These are phyloP conservation scores for Pseudolycoriella hygida DNA, from an alignment of 2,888 invertebrate genomes.

Conservation along the genomic window DNA sequence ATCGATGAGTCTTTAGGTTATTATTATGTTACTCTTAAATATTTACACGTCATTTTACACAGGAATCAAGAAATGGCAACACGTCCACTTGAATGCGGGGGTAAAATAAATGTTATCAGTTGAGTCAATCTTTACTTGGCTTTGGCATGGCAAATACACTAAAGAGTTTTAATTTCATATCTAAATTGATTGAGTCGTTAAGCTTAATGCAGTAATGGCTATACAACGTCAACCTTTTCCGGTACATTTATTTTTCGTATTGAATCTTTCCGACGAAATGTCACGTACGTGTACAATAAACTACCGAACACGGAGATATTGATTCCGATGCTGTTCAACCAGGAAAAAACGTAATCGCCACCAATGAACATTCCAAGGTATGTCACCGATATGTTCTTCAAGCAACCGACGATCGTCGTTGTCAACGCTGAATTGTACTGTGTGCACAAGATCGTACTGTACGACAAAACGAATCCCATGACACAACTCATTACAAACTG, in stretches of 20 bases:
- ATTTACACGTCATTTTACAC: no score
- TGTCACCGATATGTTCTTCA: constrained; percentile 95
- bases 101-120: no score
- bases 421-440: constrained; percentile 95
- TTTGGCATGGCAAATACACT: no score
- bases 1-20: no score
- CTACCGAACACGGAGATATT: constrained; percentile 86
- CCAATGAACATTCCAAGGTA: constrained; percentile 97
- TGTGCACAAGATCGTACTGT: constrained; percentile 90
- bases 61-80: no score
- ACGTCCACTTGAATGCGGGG: no score
- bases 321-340: constrained; percentile 87
- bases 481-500: constrained; percentile 82
- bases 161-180: no score
- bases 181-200: no score
- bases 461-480: constrained; percentile 92
- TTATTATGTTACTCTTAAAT: no score
- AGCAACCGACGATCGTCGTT: constrained; percentile 93
- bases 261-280: constrained; percentile 37
- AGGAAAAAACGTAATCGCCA: constrained; percentile 91
- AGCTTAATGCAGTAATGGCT: no score
- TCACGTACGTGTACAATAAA: constrained; percentile 71
- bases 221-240: constrained; percentile 9
- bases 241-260: constrained; percentile 10
- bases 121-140: no score